Evolutionary conservation across 2,797 vertebrate genomes (phyloP), one percentile per base, ranked within the genome.

Genomic region (Gymnothorax javanicus): DNA sequence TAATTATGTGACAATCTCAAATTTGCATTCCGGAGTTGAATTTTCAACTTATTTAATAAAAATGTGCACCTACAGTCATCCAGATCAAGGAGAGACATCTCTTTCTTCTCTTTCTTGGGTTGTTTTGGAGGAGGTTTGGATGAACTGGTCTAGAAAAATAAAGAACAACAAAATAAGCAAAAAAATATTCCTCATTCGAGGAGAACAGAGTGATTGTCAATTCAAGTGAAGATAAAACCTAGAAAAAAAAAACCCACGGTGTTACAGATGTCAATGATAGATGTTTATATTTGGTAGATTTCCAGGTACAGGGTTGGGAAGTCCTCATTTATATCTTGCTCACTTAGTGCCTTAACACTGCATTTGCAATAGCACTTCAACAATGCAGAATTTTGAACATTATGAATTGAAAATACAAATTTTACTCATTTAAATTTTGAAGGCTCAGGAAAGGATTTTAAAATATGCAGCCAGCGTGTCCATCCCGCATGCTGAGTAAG

Each of bases 61-160:
- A 87, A 17, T 82, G 23, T 73, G 43, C 59, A 96, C 98, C 97
- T 93, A 99, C 98, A 99, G 86, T 99, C 98, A 89, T 99, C 99
- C 13, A 99, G 95, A 91, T 99, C 98, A 0, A 99, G 97, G 84
- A 99, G 93, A 85, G 99, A 99, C 95, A 99, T 97, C 94, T 99
- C 98, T 91, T 97, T 95, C 85, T 96, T 95, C 91, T 91, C 95
- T 88, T 95, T 96, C 90, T 95, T 96, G 73, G 92, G 87, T 0
- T 94, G 91, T 89, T 96, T 98, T 1, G 94, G 79, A 1, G 92
- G 83, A 60, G 94, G 93, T 92, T 96, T 98, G 75, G 95, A 93
- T 79, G 93, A 93, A 60, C 93, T 88, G 2, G 90, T 90, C 98
- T 99, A 82, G 52, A 84, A 58, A 75, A 64, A 43, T 43, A 59